A percentile compares a stretch with the other conserved stretches of the same genome.
Evolutionary conservation across 1,140 invertebrate species (phyloP).

Genomic region (Zaprionus africanus): DNA sequence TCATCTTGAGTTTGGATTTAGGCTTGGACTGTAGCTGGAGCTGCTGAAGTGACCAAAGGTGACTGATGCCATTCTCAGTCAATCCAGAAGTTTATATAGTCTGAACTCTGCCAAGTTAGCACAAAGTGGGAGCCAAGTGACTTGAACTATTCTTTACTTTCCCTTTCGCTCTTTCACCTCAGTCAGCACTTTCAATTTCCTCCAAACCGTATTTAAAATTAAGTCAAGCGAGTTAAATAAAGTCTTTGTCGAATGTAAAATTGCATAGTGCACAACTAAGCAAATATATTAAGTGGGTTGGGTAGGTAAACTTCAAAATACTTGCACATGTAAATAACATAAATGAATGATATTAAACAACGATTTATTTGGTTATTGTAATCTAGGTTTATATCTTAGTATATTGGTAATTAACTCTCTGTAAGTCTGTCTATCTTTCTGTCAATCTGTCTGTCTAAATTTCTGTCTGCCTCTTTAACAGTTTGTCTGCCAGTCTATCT

Average conservation of each 20-base stretch:
- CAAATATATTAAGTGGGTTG: neutral
- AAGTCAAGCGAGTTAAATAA: neutral
- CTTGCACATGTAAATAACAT: no score
- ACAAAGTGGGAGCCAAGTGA: slow-evolving; percentile 34
- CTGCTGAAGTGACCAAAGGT: slow-evolving; percentile 63
- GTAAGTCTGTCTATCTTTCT: no score
- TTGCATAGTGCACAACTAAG: neutral
- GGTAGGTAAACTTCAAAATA: neutral
- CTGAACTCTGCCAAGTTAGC: slow-evolving; percentile 59
- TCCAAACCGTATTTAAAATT: slow-evolving; percentile 3
- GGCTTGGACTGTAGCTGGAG: slow-evolving; percentile 19
- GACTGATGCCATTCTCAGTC: slow-evolving; percentile 60
- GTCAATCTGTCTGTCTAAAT: no score
- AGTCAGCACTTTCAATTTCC: slow-evolving; percentile 36
- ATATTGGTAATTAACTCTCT: no score
- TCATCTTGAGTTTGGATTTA: slow-evolving; percentile 59
- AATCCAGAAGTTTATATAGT: slow-evolving; percentile 57
- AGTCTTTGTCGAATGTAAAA: neutral
- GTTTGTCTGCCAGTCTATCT: no score
- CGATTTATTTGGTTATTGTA: no score
- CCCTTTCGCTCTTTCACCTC: slow-evolving; percentile 31
- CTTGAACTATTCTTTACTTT: slow-evolving; percentile 52
- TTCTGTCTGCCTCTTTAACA: no score
- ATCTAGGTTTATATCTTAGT: no score
- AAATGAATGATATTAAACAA: no score